Base-by-base conservation (phyloP, 1,140 invertebrate genomes). In the Procambarus virginalis region DNA sequence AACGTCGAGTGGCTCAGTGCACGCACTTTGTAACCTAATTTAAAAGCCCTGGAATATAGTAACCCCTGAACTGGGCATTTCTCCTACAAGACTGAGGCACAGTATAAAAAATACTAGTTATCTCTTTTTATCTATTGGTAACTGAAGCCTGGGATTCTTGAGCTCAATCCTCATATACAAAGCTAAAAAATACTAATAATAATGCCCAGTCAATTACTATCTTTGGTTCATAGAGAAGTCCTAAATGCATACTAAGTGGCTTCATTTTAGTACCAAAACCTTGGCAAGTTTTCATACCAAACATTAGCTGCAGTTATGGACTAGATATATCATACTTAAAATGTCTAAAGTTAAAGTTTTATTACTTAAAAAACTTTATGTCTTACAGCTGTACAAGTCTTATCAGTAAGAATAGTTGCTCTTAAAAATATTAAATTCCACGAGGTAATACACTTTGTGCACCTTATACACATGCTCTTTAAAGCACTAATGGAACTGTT, bases 401-500 rank as follows among this genome's bases (percentile, higher is more conserved):
- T 73, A 73, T 8, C n/a, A 73, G 45, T 34, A 73, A 73, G 20
- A 73, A 34, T 73, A 73, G n/a, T 73, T 34, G 4, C 20, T 73
- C n/a, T 73, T 34, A 73, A 73, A 73, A 73, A 34, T 34, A 34
- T 64, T 34, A 34, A 73, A 73, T 73, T 73, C n/a, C 68, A 73
- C 68, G 68, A 73, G 68, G 68, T 73, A 73, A 34, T 34, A 73
- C 68, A 73, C 68, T 34, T 34, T 73, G 68, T 73, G 68, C 8
- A 73, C 68, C 68, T 73, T 73, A 73, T 73, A 73, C 68, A 73
- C 68, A 73, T 20, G 20, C 20, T 14, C 68, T 73, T 22, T 73
- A 73, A 73, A 73, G 68, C 68, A 73, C 68, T 34, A 73, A 73
- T 73, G 68, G 68, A 10, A 73, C 68, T 73, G 34, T 73, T n/a